Evolutionary conservation across 2,797 vertebrate genomes (phyloP), one percentile per base, ranked within the genome.

Genomic region (Artibeus lituratus): DNA sequence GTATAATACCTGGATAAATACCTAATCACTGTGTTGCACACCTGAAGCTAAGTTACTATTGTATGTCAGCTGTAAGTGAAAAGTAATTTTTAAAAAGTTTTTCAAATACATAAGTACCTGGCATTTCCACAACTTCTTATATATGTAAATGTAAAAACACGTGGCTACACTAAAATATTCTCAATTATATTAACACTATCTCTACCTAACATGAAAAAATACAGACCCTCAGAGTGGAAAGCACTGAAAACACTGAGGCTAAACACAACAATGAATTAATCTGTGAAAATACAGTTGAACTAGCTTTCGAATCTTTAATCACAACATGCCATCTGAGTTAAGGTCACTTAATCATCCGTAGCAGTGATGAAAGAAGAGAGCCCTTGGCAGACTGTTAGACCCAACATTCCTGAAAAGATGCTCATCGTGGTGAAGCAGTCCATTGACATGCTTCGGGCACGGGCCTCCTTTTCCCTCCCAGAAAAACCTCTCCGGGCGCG

Each of bases 381-480:
- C 62, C 44, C 42, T 1, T 59, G 51, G 83, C 32, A 5, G 10
- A 37, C 88, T 19, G 16, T 21, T n/a, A 44, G 53, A 15, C 14
- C 47, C 18, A 70, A 19, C 72, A 39, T 21, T 74, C 92, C 94
- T 44, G n/a, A 32, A 53, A 65, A 84, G 53, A 29, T 67, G 35
- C 3, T 86, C 65, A 37, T 22, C 26, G 35, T 14, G 18, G 22
- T 80, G 76, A 94, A 65, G 39, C 8, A 70, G 3, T 37, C 92
- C 67, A 11, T 0, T 85, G 53, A 93, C 42, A 80, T 57, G 87
- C 76, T 97, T 59, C 89, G 55, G 42, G 29, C 35, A 70, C 0
- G 86, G 19, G 53, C 29, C 32, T 94, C 92, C 55, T 14, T 76
- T 96, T 94, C 62, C 73, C 93, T 81, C 93, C 94, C 94, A 91